Base-by-base conservation (phyloP, 2,113 vertebrate species). In the Cochlearius cochlearius region DNA sequence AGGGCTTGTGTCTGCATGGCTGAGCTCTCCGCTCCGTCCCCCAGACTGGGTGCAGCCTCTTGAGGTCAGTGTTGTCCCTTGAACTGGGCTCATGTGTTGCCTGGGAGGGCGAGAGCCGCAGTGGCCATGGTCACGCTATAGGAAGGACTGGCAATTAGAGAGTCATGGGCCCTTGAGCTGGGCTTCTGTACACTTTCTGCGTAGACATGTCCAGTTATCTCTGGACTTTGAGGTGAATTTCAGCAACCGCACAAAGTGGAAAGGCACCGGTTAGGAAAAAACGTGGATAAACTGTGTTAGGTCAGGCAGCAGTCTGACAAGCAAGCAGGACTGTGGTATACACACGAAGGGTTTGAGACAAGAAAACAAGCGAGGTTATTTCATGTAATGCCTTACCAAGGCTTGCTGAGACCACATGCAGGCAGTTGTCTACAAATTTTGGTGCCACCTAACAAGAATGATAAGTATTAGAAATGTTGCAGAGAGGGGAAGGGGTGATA, bases 41-140 rank as follows among this genome's bases (percentile, higher is more conserved):
- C 25, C 7, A 41, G 23, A 4, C 8, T 38, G 59, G 29, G 7
- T 55, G 59, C 45, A 69, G 41, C n/a, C 45, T 43, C 22, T n/a
- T 23, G 1, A 10, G 55, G 15, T 60, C 68, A 30, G 9, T 8
- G 13, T 1, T 85, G 38, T 52, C 25, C 22, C 27, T 63, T 64
- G 39, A 29, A 13, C 13, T 14, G 50, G 14, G 32, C 39, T 47
- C 52, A 0, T 3, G 11, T 36, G 3, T 49, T 43, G 32, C 69
- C 15, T 39, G 32, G 39, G 50, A 53, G 27, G 6, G 23, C 11
- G 2, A 4, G 20, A 8, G 15, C 39, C 1, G 8, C 49, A 16
- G 1, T 19, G 80, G 18, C 49, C 15, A 1, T 30, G 34, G 66
- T 27, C 26, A 1, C 10, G 17, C 53, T 25, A 0, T 27, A 59